Evolutionary conservation across 2,113 vertebrate genomes (phyloP).

Genomic region (Pagrus major): DNA sequence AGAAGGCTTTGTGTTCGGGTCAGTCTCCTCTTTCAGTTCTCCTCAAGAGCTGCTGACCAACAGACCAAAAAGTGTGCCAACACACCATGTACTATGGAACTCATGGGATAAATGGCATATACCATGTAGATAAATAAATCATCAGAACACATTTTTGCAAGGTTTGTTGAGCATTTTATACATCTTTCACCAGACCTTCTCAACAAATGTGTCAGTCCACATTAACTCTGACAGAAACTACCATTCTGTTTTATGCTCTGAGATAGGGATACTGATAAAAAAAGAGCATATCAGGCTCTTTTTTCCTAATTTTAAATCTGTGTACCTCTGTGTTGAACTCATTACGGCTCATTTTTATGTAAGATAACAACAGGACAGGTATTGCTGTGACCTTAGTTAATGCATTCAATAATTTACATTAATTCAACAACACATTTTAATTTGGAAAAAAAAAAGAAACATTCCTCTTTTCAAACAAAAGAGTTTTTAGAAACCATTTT

Average conservation of each 20-base stretch:
- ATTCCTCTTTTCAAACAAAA: background rate
- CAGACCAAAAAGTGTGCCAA: conserved; percentile 47
- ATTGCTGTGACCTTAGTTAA: background rate
- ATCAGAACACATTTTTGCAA: background rate
- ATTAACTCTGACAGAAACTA: background rate
- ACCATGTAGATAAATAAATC: background rate
- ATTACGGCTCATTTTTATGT: background rate
- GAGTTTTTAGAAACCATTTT: no score
- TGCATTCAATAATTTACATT: background rate
- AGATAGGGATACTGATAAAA: no score
- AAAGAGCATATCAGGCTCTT: no score
- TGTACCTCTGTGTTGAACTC: background rate
- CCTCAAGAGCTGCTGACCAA: conserved; percentile 55
- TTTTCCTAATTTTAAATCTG: background rate
- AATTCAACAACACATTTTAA: background rate
- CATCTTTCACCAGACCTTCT: background rate
- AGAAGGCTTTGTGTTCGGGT: conserved; percentile 74
- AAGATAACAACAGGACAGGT: background rate
- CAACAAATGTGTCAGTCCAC: background rate
- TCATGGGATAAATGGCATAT: conserved; percentile 3
- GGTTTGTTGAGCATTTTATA: background rate
- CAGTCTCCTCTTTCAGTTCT: conserved; percentile 77
- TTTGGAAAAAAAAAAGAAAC: background rate
- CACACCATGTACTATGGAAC: background rate
- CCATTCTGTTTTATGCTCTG: background rate